These are phyloP conservation scores for Dorcus parallelipipedus DNA, from an alignment of 2,888 invertebrate species.

Conservation along the genomic window DNA sequence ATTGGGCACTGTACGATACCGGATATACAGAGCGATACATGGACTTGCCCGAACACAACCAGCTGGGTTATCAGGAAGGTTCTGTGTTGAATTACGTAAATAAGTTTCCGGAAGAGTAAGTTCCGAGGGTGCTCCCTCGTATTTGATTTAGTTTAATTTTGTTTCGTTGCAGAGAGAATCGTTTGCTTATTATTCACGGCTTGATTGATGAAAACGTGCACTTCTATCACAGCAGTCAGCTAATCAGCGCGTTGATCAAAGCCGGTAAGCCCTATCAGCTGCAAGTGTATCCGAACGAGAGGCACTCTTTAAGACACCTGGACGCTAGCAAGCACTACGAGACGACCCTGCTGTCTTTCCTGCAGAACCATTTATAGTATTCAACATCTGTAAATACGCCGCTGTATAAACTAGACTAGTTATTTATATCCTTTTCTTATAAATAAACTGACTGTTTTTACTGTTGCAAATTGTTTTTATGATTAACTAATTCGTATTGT, in stretches of 20 bases:
- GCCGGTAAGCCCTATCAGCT: constrained; percentile 95
- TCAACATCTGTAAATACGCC: constrained; percentile 9
- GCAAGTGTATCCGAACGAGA: constrained; percentile 94
- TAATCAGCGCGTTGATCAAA: constrained; percentile 85
- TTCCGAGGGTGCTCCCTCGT: constrained; percentile 25
- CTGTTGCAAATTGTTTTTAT: constrained; percentile 5
- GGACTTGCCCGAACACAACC: constrained; percentile 77
- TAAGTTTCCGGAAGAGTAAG: constrained; percentile 88
- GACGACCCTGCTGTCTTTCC: constrained; percentile 86
- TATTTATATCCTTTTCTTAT: constrained; percentile 40
- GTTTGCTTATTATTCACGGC: constrained; percentile 93
- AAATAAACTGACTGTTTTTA: constrained; percentile 40
- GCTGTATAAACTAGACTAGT: constrained; percentile 18
- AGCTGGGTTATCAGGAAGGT: constrained; percentile 76
- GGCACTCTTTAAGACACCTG: constrained; percentile 90
- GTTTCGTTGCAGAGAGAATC: constrained; percentile 66
- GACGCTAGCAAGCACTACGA: constrained; percentile 97
- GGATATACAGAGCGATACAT: constrained; percentile 98
- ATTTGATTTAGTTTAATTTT: background rate
- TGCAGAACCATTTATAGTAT: constrained; percentile 72
- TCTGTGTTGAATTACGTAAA: constrained; percentile 82
- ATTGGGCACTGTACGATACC: constrained; percentile 97
- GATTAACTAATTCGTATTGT: too few species aligned
- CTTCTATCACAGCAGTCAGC: constrained; percentile 90
- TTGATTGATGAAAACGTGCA: constrained; percentile 99